Percentiles rank a stretch among this genome's conserved stretches.
phyloP scores from a whole-genome alignment of 1,140 invertebrate genomes.

The Cyphomyrmex costatus region DNA sequence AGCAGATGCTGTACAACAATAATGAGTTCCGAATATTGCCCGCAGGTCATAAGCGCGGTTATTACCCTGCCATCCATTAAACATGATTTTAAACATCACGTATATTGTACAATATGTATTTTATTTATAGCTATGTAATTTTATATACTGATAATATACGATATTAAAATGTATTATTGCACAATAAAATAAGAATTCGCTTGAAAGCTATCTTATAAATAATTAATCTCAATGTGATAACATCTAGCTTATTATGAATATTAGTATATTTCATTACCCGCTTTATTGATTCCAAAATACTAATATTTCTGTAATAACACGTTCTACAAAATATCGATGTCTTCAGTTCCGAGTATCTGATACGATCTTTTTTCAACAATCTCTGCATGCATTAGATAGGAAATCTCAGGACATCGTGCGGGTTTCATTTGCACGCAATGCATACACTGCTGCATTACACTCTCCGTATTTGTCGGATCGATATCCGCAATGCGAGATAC shows the following conservation, averaged over 20 bases:
- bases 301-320: not conserved
- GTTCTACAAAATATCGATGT: not conserved
- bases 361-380: constrained; percentile 5
- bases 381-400: constrained; percentile 30
- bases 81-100: constrained; percentile 9
- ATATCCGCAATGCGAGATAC: constrained; percentile 26
- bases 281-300: not conserved
- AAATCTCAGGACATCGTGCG: not conserved
- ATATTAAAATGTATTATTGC: no score
- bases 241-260: not conserved
- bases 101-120: no score
- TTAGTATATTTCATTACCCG: not conserved
- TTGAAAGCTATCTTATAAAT: not conserved
- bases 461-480: constrained; percentile 31
- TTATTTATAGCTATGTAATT: no score
- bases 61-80: not conserved
- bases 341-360: constrained; percentile 13
- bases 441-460: constrained; percentile 9
- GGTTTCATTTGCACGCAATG: constrained; percentile 47
- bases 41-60: not conserved
- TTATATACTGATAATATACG: no score
- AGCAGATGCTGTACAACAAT: not conserved
- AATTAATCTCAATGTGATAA: constrained; percentile 1
- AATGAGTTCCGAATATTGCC: constrained; percentile 10
- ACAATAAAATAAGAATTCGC: not conserved